Base-by-base conservation (phyloP, 1,140 invertebrate genomes). In the Campoletis sonorensis region DNA sequence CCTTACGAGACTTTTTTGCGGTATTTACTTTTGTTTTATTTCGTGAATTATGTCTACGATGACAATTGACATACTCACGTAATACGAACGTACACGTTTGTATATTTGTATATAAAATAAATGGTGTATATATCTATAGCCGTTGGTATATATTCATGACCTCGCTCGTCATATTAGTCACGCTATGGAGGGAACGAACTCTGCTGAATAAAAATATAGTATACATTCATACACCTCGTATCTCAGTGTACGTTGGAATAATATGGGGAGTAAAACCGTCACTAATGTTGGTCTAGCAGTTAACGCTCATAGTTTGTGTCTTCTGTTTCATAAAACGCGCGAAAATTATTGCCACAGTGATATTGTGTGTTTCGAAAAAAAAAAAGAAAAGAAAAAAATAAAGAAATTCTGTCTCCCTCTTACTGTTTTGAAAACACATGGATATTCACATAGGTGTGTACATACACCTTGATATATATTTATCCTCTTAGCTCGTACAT, bases 401-500 rank as follows among this genome's bases (percentile, higher is more conserved):
- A 1, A 45, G 13, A 45, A 45, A 45, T 45, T 54, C 51, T 54
- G 18, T 54, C 51, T 54, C 16, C 8, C 18, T 18, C 51, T n/a
- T 1, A n/a, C 51, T 54, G 0, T 18, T 54, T 15, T n/a, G 4
- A 54, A n/a, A 18, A 64, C 23, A 26, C n/a, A 13, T 16, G 11
- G 4, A 27, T 64, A 61, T 61, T 61, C 23, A 64, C 23, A 64
- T 64, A 26, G 40, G 40, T 54, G 40, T 54, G 18, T 54, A 54
- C 49, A 54, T 16, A 67, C 13, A 18, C n/a, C 54, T 45, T 64
- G 79, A 80, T 23, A 40, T 49, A 21, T 71, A 71, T 67, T 72
- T 67, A 33, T 78, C 64, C 49, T 45, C 23, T 49, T n/a, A 45
- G 73, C 51, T 79, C 67, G 49, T 78, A 67, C 72, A 81, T 84